Base-by-base conservation (phyloP, 1,140 invertebrate species). In the Streblospio benedicti region DNA sequence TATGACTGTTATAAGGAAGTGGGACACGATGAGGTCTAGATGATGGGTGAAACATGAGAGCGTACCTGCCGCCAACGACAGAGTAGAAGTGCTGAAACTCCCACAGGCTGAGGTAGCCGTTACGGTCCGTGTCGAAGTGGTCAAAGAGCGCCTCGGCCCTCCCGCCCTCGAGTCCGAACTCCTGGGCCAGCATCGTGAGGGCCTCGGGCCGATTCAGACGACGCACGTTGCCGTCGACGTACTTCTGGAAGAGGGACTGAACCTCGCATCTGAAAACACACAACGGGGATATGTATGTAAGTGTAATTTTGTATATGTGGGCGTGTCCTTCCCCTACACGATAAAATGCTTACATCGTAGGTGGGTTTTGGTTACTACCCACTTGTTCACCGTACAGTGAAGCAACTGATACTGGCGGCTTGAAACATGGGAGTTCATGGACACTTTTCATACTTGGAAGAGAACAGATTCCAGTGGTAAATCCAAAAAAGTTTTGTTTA, bases 11-110 rank as follows among this genome's bases (percentile, higher is more conserved):
- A n/a, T n/a, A n/a, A n/a, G n/a, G n/a, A n/a, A n/a, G n/a, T n/a
- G n/a, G n/a, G n/a, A n/a, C n/a, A n/a, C n/a, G 35, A 9, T 38
- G 9, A 38, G 9, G 35, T 38, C 35, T 38, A n/a, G 35, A 38
- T 38, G 9, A 9, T 38, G 35, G n/a, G 9, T 9, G 9, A 9
- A n/a, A 38, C 35, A n/a, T 9, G 35, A 38, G 35, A 38, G n/a
- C 53, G 3, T 20, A 56, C 53, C 20, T 56, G 16, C 23, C 18
- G 2, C 53, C 53, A 20, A 41, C 53, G 20, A 56, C 30, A 31
- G 35, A 23, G 53, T 56, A 56, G 5, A 56, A 43, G 43, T 56
- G 53, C 38, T 56, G 53, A 25, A 56, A 56, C 38, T 56, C 53
- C 53, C 53, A 56, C 38, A 56, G 53, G 32, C 53, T 56, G n/a